Evolutionary conservation across 2,797 vertebrate species (phyloP), one percentile per base, ranked within the genome.

Genomic region (Hydrolagus colliei): DNA sequence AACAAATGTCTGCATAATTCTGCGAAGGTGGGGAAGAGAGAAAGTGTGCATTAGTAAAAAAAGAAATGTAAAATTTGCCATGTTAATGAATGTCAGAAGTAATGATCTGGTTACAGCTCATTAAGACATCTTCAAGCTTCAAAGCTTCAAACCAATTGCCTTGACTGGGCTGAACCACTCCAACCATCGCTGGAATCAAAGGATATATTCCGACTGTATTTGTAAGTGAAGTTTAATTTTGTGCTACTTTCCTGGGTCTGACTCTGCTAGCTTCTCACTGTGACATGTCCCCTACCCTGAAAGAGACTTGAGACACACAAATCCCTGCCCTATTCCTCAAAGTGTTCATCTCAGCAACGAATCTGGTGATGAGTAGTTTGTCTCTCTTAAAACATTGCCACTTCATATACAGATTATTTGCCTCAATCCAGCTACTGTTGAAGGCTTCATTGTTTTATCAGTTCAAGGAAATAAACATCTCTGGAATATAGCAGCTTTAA

Each of bases 1-100:
- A 89, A 96, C 96, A 90, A 96, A 97, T 0, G 96, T 96, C 93
- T 97, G 96, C 96, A 97, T 96, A 90, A 97, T 95, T 89, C 96
- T 97, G 91, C 84, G 14, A 16, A 27, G n/a, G 65, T 3, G 41
- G 41, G 41, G 90, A 90, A 89, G 85, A 32, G 89, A 86, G 86
- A 88, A 87, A 20, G 16, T 75, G 63, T 22, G 72, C 13, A 72
- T 13, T 13, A 73, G 72, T 61, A 86, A 73, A 73, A 73, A 73
- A 52, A 12, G 72, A 73, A 74, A 73, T 62, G 68, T 73, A 41
- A 73, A 61, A 86, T 65, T 52, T 74, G 52, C 10, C 62, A 16
- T 18, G 16, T 9, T 32, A 73, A 14, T 73, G 68, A 72, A 73
- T 68, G 41, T 61, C 35, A 41, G 22, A 87, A 80, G 85, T 52